Evolutionary conservation across 2,888 invertebrate species (phyloP).

Genomic region (Odontocerum albicorne): DNA sequence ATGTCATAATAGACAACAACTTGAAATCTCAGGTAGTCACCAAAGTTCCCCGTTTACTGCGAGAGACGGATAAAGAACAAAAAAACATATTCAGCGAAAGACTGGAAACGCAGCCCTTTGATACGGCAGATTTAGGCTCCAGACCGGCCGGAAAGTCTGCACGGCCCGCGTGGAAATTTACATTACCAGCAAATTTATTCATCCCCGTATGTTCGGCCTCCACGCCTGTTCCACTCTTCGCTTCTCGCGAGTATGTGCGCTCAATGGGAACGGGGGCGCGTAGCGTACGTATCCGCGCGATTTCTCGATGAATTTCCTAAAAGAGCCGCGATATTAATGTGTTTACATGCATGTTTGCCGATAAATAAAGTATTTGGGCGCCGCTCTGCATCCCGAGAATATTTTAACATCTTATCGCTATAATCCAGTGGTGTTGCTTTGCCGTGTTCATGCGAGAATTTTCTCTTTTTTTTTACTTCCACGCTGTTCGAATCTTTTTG

Average conservation of each 20-base stretch:
- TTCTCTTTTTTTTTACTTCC: too few relatives aligned
- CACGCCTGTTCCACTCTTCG: constrained; percentile 10
- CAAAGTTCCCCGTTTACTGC: too few relatives aligned
- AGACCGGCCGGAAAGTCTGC: neutral
- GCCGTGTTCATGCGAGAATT: too few relatives aligned
- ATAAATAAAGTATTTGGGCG: constrained; percentile 13
- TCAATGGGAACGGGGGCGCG: constrained; percentile 8
- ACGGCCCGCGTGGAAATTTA: constrained; percentile 22
- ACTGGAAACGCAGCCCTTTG: constrained; percentile 13
- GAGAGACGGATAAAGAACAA: too few relatives aligned
- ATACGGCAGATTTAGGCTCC: constrained; percentile 6
- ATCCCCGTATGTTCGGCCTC: constrained; percentile 16
- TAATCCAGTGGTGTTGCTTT: too few relatives aligned
- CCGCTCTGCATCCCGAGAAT: neutral
- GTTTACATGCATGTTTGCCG: constrained; percentile 23
- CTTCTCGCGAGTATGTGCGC: neutral
- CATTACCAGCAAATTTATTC: constrained; percentile 30
- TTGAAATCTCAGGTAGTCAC: too few relatives aligned
- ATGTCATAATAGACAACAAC: too few relatives aligned
- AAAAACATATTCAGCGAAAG: constrained; percentile 7
- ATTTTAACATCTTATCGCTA: too few relatives aligned
- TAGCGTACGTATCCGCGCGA: neutral
- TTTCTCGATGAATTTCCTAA: constrained; percentile 1
- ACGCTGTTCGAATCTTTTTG: too few relatives aligned
- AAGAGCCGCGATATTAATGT: constrained; percentile 12